Conservation (phyloP, 2,797 vertebrate species). For the Pseudopleuronectes americanus region DNA sequence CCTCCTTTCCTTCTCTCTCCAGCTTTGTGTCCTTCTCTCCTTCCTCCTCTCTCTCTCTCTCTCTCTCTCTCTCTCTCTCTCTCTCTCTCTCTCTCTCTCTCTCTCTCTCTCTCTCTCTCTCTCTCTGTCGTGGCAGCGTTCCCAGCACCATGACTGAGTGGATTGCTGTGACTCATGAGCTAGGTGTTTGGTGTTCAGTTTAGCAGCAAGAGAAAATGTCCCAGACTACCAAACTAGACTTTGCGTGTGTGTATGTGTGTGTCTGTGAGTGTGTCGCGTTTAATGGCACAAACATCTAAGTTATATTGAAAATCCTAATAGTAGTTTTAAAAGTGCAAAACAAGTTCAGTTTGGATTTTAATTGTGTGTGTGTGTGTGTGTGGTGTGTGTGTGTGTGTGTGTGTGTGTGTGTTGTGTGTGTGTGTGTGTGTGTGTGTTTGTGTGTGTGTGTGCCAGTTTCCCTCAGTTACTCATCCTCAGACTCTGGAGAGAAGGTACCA, state of each 20-base stretch:
- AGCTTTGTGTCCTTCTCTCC: conserved; percentile 38
- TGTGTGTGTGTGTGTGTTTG: conserved; percentile 25
- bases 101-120: conserved; percentile 31
- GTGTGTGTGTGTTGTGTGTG: conserved; percentile 23
- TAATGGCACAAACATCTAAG: conserved; percentile 28
- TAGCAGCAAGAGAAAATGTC: conserved; percentile 72
- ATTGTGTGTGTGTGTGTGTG: conserved; percentile 28
- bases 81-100: conserved; percentile 45
- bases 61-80: conserved; percentile 44
- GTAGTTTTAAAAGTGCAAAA: conserved; percentile 20
- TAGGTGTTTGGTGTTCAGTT: conserved; percentile 77
- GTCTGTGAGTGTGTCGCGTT: conserved; percentile 21
- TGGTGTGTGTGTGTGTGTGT: conserved; percentile 14
- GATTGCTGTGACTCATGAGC: conserved; percentile 80
- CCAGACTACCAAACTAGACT: conserved; percentile 57
- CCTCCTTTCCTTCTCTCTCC: conserved; percentile 32
- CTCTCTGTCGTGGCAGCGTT: conserved; percentile 65
- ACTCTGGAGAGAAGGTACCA: conserved; percentile 97
- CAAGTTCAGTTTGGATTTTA: conserved; percentile 1
- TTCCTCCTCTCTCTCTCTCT: conserved; percentile 26
- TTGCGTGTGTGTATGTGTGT: conserved; percentile 32
- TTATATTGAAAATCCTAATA: conserved; percentile 26
- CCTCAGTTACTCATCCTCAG: conserved; percentile 97
- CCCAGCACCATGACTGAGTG: conserved; percentile 80
- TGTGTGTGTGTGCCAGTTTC: conserved; percentile 85